Base-by-base conservation (phyloP, 2,888 invertebrate genomes). In the Parochlus steinenii region DNA sequence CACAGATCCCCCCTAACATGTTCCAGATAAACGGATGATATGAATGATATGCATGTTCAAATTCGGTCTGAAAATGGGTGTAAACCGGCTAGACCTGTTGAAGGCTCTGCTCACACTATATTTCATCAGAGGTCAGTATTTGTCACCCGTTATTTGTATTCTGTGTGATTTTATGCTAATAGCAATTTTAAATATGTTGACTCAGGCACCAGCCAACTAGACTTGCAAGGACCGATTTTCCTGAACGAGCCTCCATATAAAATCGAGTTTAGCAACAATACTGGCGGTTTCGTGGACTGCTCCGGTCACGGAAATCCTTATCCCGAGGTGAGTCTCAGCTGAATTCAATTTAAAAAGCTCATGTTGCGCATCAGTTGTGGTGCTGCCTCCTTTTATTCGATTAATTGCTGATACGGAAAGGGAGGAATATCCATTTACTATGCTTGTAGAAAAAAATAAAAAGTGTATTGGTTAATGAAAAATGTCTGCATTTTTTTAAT, bases 211-310 rank as follows among this genome's bases (percentile, higher is more conserved):
- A 52, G 52, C 47, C 56, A 54, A 43, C 55, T 67, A 47, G 79
- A 80, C 59, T 67, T 77, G 39, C 75, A 77, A 49, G 73, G 76
- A 44, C 69, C 73, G 40, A 63, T 65, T 47, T 70, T 79, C 56
- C 60, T 69, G 44, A 62, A 65, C 46, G 78, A 79, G 52, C 80
- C 80, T 4, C 69, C 74, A 17, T 76, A 75, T 51, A 71, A 71
- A 52, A 69, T 79, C 39, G 79, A 80, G 56, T 80, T 79, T 61
- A 74, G 76, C 48, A 79, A 79, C 58, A 73, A 73, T 53, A 72
- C 77, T 1, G 80, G 80, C 8, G 70, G 68, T 25, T 63, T 67
- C 38, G 68, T 78, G 46, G 75, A 71, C 55, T 81, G 80, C 49
- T 64, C 70, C 30, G 73, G 74, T 10, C 69, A 67, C 47, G 71